Percentiles rank a stretch among this genome's conserved stretches.
These are phyloP conservation scores for Trichosurus vulpecula DNA, from an alignment of 2,797 vertebrate genomes.

Conservation along the genomic window DNA sequence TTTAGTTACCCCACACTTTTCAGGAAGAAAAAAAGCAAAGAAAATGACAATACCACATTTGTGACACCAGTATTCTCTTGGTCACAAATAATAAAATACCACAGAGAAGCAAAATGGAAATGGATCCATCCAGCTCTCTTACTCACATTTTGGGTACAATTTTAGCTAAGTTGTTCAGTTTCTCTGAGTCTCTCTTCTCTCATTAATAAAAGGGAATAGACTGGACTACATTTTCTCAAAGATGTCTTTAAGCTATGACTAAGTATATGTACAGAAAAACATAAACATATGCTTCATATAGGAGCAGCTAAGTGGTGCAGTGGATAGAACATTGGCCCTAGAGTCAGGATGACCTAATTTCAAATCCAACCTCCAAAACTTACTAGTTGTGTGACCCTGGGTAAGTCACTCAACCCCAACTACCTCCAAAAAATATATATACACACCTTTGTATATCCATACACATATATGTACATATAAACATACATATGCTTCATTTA, in stretches of 20 bases:
- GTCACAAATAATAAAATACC: neutral
- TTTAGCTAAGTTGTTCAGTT: neutral
- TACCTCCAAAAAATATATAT: neutral
- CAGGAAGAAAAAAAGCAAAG: neutral
- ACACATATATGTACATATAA: too few relatives aligned
- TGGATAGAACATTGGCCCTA: neutral
- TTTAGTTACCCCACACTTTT: neutral
- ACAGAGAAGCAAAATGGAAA: neutral
- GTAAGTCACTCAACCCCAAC: neutral
- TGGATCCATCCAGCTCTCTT: neutral
- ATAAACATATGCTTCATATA: neutral
- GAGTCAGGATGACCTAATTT: neutral
- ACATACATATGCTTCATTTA: neutral
- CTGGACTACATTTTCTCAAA: neutral
- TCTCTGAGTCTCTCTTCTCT: neutral
- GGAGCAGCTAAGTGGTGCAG: neutral
- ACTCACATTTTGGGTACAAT: neutral
- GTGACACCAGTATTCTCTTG: neutral
- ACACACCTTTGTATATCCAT: too few relatives aligned
- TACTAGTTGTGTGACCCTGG: neutral
- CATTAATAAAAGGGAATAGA: neutral
- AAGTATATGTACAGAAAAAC: neutral
- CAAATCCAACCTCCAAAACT: neutral
- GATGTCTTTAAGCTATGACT: neutral
- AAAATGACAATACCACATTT: neutral